A percentile compares a stretch with the other conserved stretches of the same genome.
These are phyloP conservation scores for Eunapius fragilis DNA, from an alignment of 37 sponge, comb jelly and placozoan species.

Conservation along the genomic window DNA sequence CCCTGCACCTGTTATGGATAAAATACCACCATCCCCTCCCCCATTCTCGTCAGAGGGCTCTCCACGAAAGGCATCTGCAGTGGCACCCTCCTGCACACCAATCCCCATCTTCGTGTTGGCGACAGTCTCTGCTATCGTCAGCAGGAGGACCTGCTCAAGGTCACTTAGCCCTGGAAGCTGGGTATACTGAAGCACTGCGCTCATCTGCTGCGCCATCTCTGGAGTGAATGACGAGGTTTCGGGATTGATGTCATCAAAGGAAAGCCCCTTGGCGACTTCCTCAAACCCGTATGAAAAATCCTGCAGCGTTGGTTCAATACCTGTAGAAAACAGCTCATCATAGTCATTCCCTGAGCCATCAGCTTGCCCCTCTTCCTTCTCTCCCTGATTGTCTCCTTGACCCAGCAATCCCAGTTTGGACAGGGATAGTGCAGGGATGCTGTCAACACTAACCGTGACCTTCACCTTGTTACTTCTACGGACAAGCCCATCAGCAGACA, in stretches of 20 bases:
- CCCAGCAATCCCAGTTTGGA: constrained; percentile 42
- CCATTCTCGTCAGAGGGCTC: background rate
- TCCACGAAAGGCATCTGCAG: background rate
- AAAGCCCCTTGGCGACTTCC: constrained; percentile 1
- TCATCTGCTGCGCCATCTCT: constrained; percentile 45
- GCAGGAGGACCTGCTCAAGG: constrained; percentile 80
- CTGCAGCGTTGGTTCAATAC: constrained; percentile 10
- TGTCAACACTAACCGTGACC: constrained; percentile 29
- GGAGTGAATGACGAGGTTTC: constrained; percentile 39
- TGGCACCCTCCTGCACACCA: background rate
- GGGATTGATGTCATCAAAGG: constrained; percentile 36
- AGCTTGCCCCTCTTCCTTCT: background rate
- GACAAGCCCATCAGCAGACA: constrained; percentile 45
- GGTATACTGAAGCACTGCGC: constrained; percentile 31
- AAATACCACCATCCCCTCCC: constrained; percentile 10
- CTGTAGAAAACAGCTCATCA: constrained; percentile 53
- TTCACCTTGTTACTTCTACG: constrained; percentile 32
- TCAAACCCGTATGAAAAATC: constrained; percentile 33
- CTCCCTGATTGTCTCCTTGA: background rate
- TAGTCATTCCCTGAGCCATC: constrained; percentile 41
- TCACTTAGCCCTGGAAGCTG: constrained; percentile 79
- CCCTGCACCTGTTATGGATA: constrained; percentile 55
- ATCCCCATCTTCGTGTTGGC: constrained; percentile 68
- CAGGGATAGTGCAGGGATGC: constrained; percentile 52
- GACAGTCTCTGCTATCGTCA: constrained; percentile 83